Percentiles rank a stretch among this genome's conserved stretches.
These are phyloP conservation scores for Chiloscyllium plagiosum DNA, from an alignment of 2,113 vertebrate genomes.

Conservation along the genomic window DNA sequence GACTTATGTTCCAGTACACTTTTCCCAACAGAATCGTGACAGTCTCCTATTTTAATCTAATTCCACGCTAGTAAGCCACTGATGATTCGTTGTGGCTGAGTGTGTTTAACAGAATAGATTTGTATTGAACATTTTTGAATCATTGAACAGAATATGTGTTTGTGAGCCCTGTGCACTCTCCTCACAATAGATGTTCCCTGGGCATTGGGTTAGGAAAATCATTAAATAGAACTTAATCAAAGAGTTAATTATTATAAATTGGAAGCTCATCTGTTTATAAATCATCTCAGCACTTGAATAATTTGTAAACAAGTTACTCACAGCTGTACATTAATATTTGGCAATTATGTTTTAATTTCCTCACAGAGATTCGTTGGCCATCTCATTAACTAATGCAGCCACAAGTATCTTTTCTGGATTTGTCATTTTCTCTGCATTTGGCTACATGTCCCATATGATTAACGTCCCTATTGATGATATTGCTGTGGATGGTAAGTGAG, in stretches of 20 bases:
- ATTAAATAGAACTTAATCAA: not conserved
- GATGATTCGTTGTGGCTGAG: not conserved
- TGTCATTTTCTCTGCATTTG: constrained; percentile 66
- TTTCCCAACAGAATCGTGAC: no score
- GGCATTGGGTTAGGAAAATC: not conserved
- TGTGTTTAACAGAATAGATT: not conserved
- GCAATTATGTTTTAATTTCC: constrained; percentile 4
- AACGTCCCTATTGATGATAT: constrained; percentile 53
- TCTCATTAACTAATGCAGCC: constrained; percentile 56
- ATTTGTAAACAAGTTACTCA: not conserved
- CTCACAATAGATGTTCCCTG: not conserved
- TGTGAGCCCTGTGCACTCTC: not conserved
- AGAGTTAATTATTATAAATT: not conserved
- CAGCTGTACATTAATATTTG: not conserved
- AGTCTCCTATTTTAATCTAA: no score
- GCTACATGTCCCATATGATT: constrained; percentile 66
- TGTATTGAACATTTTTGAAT: not conserved
- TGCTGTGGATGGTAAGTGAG: constrained; percentile 59
- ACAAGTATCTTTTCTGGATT: constrained; percentile 65
- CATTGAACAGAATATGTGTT: not conserved
- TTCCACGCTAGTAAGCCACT: no score
- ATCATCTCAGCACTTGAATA: not conserved
- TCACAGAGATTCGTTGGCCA: constrained; percentile 58
- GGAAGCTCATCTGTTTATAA: not conserved
- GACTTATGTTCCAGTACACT: no score